Evolutionary conservation across 2,113 vertebrate genomes (phyloP).

Genomic region (Pao palembangensis): DNA sequence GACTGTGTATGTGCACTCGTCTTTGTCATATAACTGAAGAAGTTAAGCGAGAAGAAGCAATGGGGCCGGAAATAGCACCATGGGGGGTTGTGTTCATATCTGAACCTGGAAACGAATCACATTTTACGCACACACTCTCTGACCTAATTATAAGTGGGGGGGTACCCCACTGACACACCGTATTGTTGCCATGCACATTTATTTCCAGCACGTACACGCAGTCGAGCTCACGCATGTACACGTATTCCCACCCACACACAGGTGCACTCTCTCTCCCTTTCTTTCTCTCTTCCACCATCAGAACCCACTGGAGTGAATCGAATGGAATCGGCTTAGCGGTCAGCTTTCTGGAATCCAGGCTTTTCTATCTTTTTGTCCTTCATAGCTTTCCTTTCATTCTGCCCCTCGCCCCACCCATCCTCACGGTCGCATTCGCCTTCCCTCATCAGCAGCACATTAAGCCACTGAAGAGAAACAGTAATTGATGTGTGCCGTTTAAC

Average conservation of each 20-base stretch:
- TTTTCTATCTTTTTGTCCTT: constrained; percentile 21
- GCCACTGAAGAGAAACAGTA: constrained; percentile 58
- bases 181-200: constrained; percentile 1
- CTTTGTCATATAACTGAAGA: constrained; percentile 17
- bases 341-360: constrained; percentile 44
- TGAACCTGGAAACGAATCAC: constrained; percentile 48
- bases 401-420: not conserved
- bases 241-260: constrained; percentile 11
- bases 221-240: constrained; percentile 6
- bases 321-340: constrained; percentile 50
- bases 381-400: constrained; percentile 4
- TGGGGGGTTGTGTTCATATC: constrained; percentile 20
- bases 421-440: not conserved
- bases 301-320: constrained; percentile 47
- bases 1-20: not conserved
- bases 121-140: constrained; percentile 35
- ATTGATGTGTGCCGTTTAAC: constrained; percentile 67
- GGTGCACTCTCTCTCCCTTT: constrained; percentile 8
- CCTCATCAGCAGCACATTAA: constrained; percentile 70
- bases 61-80: too few relatives aligned
- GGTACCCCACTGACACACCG: constrained; percentile 34
- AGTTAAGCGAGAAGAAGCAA: too few relatives aligned
- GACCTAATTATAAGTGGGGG: constrained; percentile 52
- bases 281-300: constrained; percentile 26
- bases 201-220: constrained; percentile 4